A percentile compares a stretch with the other conserved stretches of the same genome.
phyloP scores from a whole-genome alignment of 2,113 vertebrate genomes.

The Phoenicopterus ruber region DNA sequence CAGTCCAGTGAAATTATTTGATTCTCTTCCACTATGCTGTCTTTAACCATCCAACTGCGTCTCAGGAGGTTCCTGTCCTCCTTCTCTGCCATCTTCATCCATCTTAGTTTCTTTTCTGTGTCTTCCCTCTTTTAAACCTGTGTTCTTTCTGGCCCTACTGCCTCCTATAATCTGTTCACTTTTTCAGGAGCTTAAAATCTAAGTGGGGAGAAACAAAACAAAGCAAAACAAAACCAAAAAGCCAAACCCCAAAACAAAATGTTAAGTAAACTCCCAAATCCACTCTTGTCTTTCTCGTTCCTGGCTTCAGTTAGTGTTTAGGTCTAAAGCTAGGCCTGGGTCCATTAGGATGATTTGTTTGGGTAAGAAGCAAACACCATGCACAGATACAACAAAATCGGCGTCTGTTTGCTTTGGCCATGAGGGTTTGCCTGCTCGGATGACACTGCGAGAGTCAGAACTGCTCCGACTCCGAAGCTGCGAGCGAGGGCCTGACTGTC shows the following conservation, averaged over 20 bases:
- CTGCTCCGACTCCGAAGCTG: accelerated
- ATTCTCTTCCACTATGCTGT: background rate
- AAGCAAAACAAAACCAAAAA: background rate
- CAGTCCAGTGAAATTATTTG: background rate
- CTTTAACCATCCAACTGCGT: background rate
- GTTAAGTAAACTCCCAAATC: background rate
- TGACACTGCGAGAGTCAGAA: background rate
- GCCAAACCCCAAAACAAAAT: background rate
- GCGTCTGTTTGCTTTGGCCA: background rate
- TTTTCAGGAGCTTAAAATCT: background rate
- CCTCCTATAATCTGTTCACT: background rate
- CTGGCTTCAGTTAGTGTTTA: background rate
- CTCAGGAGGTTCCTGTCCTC: background rate
- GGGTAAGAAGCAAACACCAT: background rate
- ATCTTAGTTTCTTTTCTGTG: background rate
- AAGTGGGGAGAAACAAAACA: background rate
- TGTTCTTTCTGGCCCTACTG: background rate
- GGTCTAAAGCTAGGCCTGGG: background rate
- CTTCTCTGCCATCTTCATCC: background rate
- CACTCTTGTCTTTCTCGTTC: background rate
- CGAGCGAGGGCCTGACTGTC: background rate
- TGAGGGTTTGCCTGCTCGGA: background rate
- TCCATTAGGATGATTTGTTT: background rate
- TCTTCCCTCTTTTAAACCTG: background rate
- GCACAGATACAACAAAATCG: background rate